Base-by-base conservation (phyloP, 2,888 invertebrate species). In the Protophormia terraenovae region DNA sequence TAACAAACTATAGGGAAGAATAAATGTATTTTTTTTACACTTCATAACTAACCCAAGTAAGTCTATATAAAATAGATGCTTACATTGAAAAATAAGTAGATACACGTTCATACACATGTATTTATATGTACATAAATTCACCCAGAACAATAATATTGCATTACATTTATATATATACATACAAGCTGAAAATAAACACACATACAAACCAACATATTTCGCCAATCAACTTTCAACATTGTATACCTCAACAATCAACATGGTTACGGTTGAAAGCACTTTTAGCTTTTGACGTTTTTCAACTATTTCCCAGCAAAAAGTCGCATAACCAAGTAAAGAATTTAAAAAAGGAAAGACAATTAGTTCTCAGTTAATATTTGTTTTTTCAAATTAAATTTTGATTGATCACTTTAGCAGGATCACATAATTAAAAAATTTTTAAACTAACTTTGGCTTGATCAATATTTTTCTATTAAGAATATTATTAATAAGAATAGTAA, bases 171-270 rank as follows among this genome's bases (percentile, higher is more conserved):
- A 8, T 16, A 6, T 3, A 19, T 32, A 22, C 19, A 35, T 45
- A 50, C 35, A 69, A 16, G 6, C 8, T 7, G 8, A 47, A 78
- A 38, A 67, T 58, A 60, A 10, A 29, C 53, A 29, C 22, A 72
- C 53, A 77, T 8, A 62, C 50, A 22, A 41, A 62, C 67, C 58
- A 50, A 73, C 79, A 84, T 71, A 79, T 84, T 79, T 71, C 55
- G 45, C 79, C 79, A 79, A 84, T 84, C 75, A 80, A 84, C 71
- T 80, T 75, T 80, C 69, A 84, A 71, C 79, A 71, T 79, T 84
- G 75, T 79, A 66, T 50, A 75, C 75, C 84, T 64, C 84, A 84
- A 79, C 84, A 84, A 80, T 84, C 84, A 80, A 80, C 75, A 79
- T 75, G 75, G 75, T 75, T 79, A 79, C 45, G 84, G 79, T 71